A percentile compares a stretch with the other conserved stretches of the same genome.
These are phyloP conservation scores for Nematolebias whitei DNA, from an alignment of 2,113 vertebrate genomes.

Conservation along the genomic window DNA sequence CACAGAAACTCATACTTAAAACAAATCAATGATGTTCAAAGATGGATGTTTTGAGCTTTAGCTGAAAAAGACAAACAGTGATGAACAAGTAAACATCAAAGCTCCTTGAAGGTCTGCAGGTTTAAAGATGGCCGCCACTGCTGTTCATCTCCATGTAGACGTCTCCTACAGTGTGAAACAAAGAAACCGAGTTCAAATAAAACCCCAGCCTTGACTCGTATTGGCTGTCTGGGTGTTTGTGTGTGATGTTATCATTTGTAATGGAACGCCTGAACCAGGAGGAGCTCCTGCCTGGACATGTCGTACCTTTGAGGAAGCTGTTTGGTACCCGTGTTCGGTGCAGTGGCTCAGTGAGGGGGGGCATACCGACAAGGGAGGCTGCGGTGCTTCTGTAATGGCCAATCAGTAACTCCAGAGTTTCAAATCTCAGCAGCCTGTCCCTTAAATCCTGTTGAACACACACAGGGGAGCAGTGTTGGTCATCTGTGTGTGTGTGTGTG, in stretches of 20 bases:
- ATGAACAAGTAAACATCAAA: too few relatives aligned
- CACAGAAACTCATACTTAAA: too few relatives aligned
- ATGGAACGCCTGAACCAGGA: too few relatives aligned
- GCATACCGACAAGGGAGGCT: slow-evolving; percentile 2
- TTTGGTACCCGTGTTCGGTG: slow-evolving; percentile 50
- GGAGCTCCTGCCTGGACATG: background rate
- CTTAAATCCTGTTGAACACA: slow-evolving; percentile 24
- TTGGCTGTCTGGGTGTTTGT: background rate
- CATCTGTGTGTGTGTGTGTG: background rate
- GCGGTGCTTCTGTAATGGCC: slow-evolving; percentile 39
- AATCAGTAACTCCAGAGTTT: slow-evolving; percentile 56
- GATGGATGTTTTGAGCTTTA: background rate
- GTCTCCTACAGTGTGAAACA: slow-evolving; percentile 38
- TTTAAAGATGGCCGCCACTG: background rate
- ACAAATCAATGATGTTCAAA: too few relatives aligned
- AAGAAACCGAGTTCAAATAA: background rate
- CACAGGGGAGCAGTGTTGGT: background rate
- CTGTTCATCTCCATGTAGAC: slow-evolving; percentile 62
- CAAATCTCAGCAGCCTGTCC: slow-evolving; percentile 37
- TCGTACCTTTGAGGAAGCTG: slow-evolving; percentile 43
- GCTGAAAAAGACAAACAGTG: background rate
- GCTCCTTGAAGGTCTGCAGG: background rate
- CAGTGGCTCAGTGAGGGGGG: slow-evolving; percentile 60
- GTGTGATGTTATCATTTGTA: background rate
- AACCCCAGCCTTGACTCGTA: background rate